Conservation (phyloP, 2,888 invertebrate genomes). For the Lucinisca nassula region DNA sequence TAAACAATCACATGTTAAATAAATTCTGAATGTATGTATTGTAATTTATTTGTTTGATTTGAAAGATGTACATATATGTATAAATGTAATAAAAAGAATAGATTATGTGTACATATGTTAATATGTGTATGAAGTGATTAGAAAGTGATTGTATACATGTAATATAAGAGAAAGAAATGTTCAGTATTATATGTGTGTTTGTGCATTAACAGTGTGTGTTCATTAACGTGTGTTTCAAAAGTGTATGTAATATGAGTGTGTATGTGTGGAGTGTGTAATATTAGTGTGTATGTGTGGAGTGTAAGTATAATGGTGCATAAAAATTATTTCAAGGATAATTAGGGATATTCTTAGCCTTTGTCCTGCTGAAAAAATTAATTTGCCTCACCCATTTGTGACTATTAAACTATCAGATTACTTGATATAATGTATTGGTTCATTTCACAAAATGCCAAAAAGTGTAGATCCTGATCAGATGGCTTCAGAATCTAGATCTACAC, state of each 20-base stretch:
- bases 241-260: background rate
- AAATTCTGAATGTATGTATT: background rate
- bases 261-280: background rate
- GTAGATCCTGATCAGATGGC: too few relatives aligned
- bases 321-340: background rate
- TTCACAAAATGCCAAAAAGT: too few relatives aligned
- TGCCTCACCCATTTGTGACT: too few relatives aligned
- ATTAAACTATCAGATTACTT: too few relatives aligned
- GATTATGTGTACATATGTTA: background rate
- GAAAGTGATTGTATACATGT: slow-evolving; percentile 1
- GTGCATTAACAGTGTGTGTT: background rate
- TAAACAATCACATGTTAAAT: background rate
- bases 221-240: too few relatives aligned
- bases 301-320: background rate
- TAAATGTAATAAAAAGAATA: background rate
- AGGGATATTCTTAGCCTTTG: too few relatives aligned
- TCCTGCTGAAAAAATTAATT: too few relatives aligned
- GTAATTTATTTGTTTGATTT: background rate
- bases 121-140: background rate
- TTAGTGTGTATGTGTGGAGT: background rate
- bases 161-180: background rate
- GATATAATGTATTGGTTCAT: too few relatives aligned
- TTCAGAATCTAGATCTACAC: too few relatives aligned
- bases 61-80: background rate
- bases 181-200: slow-evolving; percentile 6